Percentiles rank a stretch among this genome's conserved stretches.
These are phyloP conservation scores for Spicauda simplicius DNA, from an alignment of 2,888 invertebrate genomes.

Conservation along the genomic window DNA sequence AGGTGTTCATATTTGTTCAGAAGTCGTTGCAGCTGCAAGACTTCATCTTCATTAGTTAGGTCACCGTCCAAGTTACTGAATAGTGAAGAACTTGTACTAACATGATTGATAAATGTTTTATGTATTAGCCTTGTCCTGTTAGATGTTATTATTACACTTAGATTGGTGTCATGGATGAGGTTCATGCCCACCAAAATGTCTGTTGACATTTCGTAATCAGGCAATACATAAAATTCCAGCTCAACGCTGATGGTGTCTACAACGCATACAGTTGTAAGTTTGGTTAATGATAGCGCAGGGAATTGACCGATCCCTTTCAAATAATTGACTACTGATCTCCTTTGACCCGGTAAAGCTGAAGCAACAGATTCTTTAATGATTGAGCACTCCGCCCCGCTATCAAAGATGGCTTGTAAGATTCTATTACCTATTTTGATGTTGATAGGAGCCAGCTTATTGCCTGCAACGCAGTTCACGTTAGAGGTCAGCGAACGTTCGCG, in stretches of 20 bases:
- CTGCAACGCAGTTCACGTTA: not conserved
- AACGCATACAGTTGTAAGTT: conserved; percentile 27
- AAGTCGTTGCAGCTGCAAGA: no score
- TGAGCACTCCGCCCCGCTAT: conserved; percentile 49
- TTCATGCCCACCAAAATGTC: not conserved
- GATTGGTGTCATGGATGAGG: not conserved
- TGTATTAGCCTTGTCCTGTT: not conserved
- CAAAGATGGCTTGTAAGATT: conserved; percentile 41
- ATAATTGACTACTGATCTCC: conserved; percentile 35
- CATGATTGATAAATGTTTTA: not conserved
- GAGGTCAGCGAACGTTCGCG: not conserved
- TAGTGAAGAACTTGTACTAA: not conserved
- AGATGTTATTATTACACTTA: conserved; percentile 1
- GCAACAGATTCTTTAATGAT: conserved; percentile 44
- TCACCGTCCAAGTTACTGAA: not conserved
- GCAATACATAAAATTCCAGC: conserved; percentile 26
- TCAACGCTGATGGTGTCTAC: conserved; percentile 33
- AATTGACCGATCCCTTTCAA: conserved; percentile 22
- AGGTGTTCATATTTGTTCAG: not conserved
- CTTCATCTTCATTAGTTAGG: not conserved
- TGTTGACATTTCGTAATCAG: conserved; percentile 28
- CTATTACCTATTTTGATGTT: conserved; percentile 32
- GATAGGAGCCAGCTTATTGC: not conserved
- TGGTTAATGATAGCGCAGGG: conserved; percentile 21
- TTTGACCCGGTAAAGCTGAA: conserved; percentile 42